Percentiles rank a stretch among this genome's conserved stretches.
These are phyloP conservation scores for Platyscapa corneri DNA, from an alignment of 1,140 invertebrate species.

Conservation along the genomic window DNA sequence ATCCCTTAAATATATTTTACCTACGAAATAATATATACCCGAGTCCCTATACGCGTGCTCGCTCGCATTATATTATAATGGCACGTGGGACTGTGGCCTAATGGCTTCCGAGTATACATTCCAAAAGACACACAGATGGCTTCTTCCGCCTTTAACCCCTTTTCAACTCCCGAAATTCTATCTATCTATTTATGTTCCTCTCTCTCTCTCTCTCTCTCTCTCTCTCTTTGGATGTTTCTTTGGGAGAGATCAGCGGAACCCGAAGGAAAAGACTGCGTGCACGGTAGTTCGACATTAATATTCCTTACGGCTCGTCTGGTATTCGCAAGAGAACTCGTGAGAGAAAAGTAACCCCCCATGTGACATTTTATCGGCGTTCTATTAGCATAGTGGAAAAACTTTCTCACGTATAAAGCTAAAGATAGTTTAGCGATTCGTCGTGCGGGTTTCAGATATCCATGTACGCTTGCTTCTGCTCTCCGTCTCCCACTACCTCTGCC, in stretches of 20 bases:
- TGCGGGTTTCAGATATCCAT: not conserved
- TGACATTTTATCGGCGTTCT: conserved; percentile 47
- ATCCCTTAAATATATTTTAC: conserved; percentile 15
- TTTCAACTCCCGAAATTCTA: conserved; percentile 39
- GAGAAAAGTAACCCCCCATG: conserved; percentile 13
- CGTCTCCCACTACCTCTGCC: not conserved
- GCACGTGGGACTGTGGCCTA: conserved; percentile 44
- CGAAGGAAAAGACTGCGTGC: not conserved
- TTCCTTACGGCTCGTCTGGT: conserved; percentile 33
- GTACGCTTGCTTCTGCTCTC: not conserved
- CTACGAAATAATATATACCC: conserved; percentile 51
- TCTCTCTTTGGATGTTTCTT: not conserved
- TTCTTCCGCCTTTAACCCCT: conserved; percentile 50
- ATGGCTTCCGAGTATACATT: conserved; percentile 49
- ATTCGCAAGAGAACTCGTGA: conserved; percentile 14
- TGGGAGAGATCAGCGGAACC: not conserved
- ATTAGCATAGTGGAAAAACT: conserved; percentile 50
- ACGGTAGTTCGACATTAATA: conserved; percentile 42
- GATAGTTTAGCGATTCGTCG: not conserved
- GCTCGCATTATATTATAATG: conserved; percentile 55
- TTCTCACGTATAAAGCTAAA: conserved; percentile 37
- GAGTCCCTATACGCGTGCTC: conserved; percentile 33
- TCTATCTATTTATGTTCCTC: conserved; percentile 2
- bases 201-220: not conserved
- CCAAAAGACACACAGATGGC: conserved; percentile 52